Evolutionary conservation across 1,140 invertebrate species (phyloP).

Genomic region (Drosophila hydei): DNA sequence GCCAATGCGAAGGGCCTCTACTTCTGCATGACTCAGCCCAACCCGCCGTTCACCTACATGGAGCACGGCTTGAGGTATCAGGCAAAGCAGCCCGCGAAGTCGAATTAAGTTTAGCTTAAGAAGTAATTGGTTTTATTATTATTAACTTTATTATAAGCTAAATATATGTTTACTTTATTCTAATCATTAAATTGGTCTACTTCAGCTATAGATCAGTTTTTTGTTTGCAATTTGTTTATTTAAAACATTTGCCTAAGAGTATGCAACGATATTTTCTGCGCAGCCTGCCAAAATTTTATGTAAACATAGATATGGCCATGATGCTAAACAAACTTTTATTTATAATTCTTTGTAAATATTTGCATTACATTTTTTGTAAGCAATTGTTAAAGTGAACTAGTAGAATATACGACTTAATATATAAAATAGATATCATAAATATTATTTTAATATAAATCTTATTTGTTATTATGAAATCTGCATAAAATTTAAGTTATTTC

Average conservation of each 20-base stretch:
- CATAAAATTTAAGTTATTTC: too few species aligned
- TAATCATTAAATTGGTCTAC: too few species aligned
- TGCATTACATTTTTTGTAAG: neutral
- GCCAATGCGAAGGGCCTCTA: constrained; percentile 60
- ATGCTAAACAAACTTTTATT: neutral
- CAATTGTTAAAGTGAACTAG: neutral
- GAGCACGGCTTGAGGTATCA: constrained; percentile 73
- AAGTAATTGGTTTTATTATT: constrained; percentile 28
- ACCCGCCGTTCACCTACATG: constrained; percentile 77
- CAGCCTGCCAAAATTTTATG: neutral
- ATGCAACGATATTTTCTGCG: constrained; percentile 1
- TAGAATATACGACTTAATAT: neutral
- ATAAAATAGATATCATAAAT: neutral
- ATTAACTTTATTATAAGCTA: constrained; percentile 42
- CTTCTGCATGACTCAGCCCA: constrained; percentile 74
- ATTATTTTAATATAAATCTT: neutral
- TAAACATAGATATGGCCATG: neutral
- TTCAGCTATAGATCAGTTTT: too few species aligned
- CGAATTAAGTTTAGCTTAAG: constrained; percentile 2
- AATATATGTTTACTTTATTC: neutral
- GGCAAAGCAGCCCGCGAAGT: constrained; percentile 16
- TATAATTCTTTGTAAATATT: neutral
- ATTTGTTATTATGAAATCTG: too few species aligned
- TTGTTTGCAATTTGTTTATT: neutral
- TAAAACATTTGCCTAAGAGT: constrained; percentile 24